Percentiles rank a stretch among this genome's conserved stretches.
These are phyloP conservation scores for Drosophila mayri DNA, from an alignment of 1,140 invertebrate genomes.

Conservation along the genomic window DNA sequence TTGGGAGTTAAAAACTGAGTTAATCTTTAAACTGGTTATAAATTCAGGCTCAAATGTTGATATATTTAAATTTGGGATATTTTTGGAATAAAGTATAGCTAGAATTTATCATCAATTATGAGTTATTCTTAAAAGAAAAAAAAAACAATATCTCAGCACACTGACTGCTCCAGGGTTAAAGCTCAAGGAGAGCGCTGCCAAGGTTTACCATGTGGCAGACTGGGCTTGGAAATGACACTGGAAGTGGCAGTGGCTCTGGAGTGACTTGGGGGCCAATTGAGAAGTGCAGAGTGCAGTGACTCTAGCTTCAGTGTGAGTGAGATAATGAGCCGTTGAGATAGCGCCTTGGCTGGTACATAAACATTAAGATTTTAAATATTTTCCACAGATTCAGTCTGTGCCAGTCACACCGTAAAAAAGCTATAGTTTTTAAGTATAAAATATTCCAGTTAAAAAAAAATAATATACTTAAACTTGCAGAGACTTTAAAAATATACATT, in stretches of 20 bases:
- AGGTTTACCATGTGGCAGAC: conserved; percentile 12
- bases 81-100: background rate
- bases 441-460: no score
- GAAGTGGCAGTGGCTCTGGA: conserved; percentile 10
- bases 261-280: conserved; percentile 20
- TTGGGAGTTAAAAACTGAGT: background rate
- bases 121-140: no score
- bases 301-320: conserved; percentile 23
- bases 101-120: no score
- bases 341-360: conserved; percentile 4
- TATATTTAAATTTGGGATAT: background rate
- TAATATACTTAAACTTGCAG: background rate
- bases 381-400: background rate
- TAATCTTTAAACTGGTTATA: background rate
- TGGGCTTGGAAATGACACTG: conserved; percentile 40
- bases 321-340: conserved; percentile 44
- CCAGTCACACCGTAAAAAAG: no score
- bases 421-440: no score
- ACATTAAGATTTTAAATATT: conserved; percentile 6
- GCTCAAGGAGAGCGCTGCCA: conserved; percentile 6
- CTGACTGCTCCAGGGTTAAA: conserved; percentile 1
- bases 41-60: background rate
- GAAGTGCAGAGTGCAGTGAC: conserved; percentile 56
- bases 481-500: no score
- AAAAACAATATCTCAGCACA: no score